Evolutionary conservation across 2,797 vertebrate genomes (phyloP), one percentile per base, ranked within the genome.

Genomic region (Pangasius sanitwongsei): DNA sequence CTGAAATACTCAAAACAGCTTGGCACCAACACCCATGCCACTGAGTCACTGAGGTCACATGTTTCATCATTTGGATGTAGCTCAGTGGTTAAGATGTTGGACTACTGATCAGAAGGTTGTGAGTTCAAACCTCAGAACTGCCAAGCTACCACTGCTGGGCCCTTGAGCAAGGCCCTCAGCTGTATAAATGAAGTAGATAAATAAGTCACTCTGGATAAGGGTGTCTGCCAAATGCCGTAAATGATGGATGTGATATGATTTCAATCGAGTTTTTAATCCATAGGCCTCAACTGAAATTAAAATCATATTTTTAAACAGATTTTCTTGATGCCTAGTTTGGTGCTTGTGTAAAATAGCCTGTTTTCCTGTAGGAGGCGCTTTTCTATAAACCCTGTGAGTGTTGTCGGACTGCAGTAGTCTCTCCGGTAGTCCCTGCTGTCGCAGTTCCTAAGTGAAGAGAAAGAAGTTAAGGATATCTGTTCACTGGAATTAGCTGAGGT

Each of bases 321-420:
- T 4, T 15, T 69, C 65, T 70, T 37, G 31, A 34, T 70, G 34
- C 44, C 44, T 78, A 53, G 25, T 57, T 81, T 37, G 20, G 28
- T n/a, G 9, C 28, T 31, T 72, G 44, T 86, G 85, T 86, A 70
- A 72, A 23, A 9, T 8, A 16, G 15, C 44, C 13, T 15, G 77
- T 61, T n/a, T 2, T 75, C 57, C 87, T 50, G 67, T 65, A 92
- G 95, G 94, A 57, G 96, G 96, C 95, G 95, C 94, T 92, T 69
- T 93, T 41, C 90, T 90, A 90, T 93, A 80, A 93, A 92, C 86
- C 20, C 65, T 34, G 74, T 13, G 31, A 34, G 74, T n/a, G 41
- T 13, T 75, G 18, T 75, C 55, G 4, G 53, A 61, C 15, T n/a
- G 70, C 41, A 57, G 48, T 12, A 50, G 75, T 81, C 59, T 53